Conservation (phyloP, 2,888 invertebrate species). For the Amorpha juglandis region DNA sequence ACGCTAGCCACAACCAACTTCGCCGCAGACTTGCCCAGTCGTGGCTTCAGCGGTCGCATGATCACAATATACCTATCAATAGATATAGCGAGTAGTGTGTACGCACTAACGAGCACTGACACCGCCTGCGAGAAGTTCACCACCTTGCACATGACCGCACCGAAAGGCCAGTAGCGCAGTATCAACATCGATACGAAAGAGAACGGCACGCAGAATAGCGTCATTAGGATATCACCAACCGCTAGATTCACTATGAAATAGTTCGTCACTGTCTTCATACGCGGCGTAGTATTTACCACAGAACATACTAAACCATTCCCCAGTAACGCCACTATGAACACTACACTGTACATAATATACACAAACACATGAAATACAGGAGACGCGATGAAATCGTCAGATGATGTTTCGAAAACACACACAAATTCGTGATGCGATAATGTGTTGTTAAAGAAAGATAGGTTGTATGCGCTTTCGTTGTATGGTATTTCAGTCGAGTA, state of each 20-base stretch:
- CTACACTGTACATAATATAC: conserved; percentile 88
- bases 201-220: conserved; percentile 95
- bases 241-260: conserved; percentile 96
- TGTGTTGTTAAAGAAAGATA: conserved; percentile 47
- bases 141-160: conserved; percentile 90
- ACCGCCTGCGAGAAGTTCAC: conserved; percentile 93
- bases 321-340: conserved; percentile 88
- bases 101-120: conserved; percentile 93
- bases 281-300: conserved; percentile 91
- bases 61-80: conserved; percentile 96
- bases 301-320: conserved; percentile 94
- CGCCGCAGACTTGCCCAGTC: conserved; percentile 89
- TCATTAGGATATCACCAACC: conserved; percentile 95
- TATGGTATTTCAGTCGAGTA: conserved; percentile 3
- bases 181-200: conserved; percentile 92
- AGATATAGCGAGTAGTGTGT: conserved; percentile 95
- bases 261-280: conserved; percentile 96
- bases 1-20: conserved; percentile 88
- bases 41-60: conserved; percentile 92
- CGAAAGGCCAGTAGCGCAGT: conserved; percentile 95
- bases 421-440: conserved; percentile 51
- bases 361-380: conserved; percentile 86
- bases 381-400: conserved; percentile 64
- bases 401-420: conserved; percentile 38
- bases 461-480: conserved; percentile 23